Conservation (phyloP, 1,140 invertebrate species). For the Gerris buenoi region DNA sequence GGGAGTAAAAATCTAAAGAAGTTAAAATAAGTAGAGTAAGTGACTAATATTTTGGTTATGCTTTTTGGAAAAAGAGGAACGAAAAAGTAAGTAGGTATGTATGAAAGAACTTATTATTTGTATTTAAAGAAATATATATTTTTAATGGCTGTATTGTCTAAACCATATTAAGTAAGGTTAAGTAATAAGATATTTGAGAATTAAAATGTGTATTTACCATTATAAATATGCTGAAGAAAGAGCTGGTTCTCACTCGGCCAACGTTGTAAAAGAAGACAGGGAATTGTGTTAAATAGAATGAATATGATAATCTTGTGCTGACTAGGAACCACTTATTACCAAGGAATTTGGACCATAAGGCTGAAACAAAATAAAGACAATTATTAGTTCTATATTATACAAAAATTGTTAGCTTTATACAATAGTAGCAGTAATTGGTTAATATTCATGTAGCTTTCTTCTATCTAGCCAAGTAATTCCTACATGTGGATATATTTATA, state of each 20-base stretch:
- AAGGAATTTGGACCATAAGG: no score
- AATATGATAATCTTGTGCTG: conserved; percentile 45
- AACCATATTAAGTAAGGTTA: neutral
- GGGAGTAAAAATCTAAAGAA: no score
- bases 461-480: neutral
- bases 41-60: conserved; percentile 3
- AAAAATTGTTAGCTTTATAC: neutral
- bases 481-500: neutral
- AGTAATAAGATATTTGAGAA: neutral
- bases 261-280: conserved; percentile 51
- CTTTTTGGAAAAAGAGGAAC: neutral
- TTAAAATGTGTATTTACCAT: conserved; percentile 21
- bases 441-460: neutral
- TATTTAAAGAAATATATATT: neutral
- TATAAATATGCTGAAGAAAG: conserved; percentile 30
- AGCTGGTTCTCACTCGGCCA: conserved; percentile 36
- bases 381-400: neutral
- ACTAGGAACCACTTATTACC: conserved; percentile 44
- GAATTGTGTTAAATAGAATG: conserved; percentile 49
- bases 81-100: neutral
- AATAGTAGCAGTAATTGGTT: neutral
- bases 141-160: conserved; percentile 8
- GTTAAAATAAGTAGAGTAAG: no score
- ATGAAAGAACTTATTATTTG: conserved; percentile 3
- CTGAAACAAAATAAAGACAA: conserved; percentile 29